Percentiles rank a stretch among this genome's conserved stretches.
Conservation (phyloP, 2,113 vertebrate species). For the Sus scrofa region T2T-Sscrofa CM000812.6:216515001-216515500, state of each 20-base stretch:
- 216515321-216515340: not conserved
- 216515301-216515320: not conserved
- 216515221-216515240: not conserved
- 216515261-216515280: not conserved
- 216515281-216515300: not conserved
- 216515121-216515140: too few relatives aligned
- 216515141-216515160: too few relatives aligned
- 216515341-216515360: not conserved
- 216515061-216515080: not conserved
- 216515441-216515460: not conserved
- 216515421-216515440: not conserved
- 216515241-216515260: not conserved
- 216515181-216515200: not conserved
- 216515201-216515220: not conserved
- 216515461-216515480: not conserved
- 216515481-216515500: not conserved
- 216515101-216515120: not conserved
- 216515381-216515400: not conserved
- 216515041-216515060: not conserved
- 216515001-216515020: not conserved
- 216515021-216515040: not conserved
- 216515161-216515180: too few relatives aligned
- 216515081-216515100: not conserved
- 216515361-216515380: not conserved
- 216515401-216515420: not conserved